These are phyloP conservation scores for Megalurothrips usitatus DNA, from an alignment of 2,888 invertebrate genomes.

Conservation along the genomic window DNA sequence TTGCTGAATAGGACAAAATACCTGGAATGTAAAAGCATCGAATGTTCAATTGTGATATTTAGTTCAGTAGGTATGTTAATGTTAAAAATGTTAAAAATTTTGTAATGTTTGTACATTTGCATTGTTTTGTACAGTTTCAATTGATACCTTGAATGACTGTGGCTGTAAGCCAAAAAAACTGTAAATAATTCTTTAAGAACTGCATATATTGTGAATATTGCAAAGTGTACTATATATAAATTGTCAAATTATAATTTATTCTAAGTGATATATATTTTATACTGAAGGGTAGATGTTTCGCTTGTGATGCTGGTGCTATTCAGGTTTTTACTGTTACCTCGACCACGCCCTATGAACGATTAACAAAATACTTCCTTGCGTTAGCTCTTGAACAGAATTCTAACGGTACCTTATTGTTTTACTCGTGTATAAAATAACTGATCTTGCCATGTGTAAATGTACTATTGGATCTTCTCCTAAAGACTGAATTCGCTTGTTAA, in stretches of 20 bases:
- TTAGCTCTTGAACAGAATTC: background rate
- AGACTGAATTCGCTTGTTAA: constrained; percentile 3
- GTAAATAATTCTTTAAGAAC: constrained; percentile 3
- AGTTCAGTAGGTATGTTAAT: background rate
- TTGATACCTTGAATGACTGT: constrained; percentile 17
- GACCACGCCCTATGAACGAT: background rate
- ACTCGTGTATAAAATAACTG: background rate
- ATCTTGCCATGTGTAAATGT: constrained; percentile 1
- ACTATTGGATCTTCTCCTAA: background rate
- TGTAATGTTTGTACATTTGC: background rate
- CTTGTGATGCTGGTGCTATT: constrained; percentile 24
- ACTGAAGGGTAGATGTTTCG: background rate
- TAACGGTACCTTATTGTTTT: background rate
- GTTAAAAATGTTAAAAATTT: background rate
- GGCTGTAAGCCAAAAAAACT: constrained; percentile 4
- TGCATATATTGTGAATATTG: constrained; percentile 8
- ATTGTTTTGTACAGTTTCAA: constrained; percentile 14
- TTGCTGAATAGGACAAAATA: background rate
- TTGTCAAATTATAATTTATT: constrained; percentile 27
- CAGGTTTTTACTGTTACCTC: background rate
- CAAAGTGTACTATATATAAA: constrained; percentile 17
- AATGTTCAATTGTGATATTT: constrained; percentile 13
- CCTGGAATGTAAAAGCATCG: background rate
- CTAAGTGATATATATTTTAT: constrained; percentile 25
- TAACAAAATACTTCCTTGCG: background rate